phyloP scores from a whole-genome alignment of 2,113 vertebrate species.

The Turdus rufiventris region DNA sequence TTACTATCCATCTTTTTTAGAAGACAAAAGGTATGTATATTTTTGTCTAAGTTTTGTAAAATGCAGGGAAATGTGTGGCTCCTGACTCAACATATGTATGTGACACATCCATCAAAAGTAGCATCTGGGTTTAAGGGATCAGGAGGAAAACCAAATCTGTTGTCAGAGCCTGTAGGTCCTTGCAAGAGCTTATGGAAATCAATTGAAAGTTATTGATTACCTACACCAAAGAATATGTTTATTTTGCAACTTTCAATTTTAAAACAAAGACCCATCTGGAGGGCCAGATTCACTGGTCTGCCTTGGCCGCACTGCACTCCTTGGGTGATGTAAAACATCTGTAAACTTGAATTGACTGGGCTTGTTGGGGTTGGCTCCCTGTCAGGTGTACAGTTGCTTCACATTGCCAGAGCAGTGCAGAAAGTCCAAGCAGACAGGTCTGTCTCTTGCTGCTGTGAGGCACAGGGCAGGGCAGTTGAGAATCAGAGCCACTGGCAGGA shows the following conservation, averaged over 20 bases:
- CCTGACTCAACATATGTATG: neutral
- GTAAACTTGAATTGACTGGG: neutral
- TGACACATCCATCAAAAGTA: neutral
- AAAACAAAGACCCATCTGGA: neutral
- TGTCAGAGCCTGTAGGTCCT: neutral
- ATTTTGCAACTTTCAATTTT: neutral
- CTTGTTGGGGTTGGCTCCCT: neutral
- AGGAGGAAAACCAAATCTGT: constrained; percentile 19
- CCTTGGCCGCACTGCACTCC: neutral
- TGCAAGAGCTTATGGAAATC: neutral
- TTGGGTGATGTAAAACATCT: neutral
- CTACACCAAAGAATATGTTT: neutral
- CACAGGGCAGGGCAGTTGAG: neutral
- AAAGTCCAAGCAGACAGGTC: neutral
- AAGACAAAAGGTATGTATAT: neutral
- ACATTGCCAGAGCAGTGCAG: neutral
- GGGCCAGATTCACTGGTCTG: neutral
- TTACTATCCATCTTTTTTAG: neutral
- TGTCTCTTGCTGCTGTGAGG: neutral
- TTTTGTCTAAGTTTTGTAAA: neutral
- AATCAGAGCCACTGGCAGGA: neutral
- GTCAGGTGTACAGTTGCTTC: neutral
- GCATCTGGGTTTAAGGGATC: neutral
- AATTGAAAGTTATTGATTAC: neutral
- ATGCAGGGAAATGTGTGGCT: rapidly evolving